phyloP scores from a whole-genome alignment of 2,113 vertebrate species.

The Corydoras maculifer region DNA sequence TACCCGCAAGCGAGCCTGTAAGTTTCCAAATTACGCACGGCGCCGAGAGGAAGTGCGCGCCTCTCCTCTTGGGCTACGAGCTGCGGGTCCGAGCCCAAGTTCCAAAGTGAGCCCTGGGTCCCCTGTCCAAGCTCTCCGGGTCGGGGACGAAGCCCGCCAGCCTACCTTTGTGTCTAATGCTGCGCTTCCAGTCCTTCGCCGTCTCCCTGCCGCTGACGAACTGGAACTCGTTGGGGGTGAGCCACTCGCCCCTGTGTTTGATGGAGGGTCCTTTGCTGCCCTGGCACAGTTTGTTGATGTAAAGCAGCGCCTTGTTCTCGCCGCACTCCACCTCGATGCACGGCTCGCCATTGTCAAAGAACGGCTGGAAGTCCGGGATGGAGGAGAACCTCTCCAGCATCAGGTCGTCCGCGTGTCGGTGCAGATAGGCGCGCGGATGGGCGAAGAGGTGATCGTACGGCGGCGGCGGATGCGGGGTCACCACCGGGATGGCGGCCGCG shows the following conservation, averaged over 20 bases:
- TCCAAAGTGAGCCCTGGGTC: too few relatives aligned
- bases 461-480: slow-evolving; percentile 82
- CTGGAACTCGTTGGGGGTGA: slow-evolving; percentile 97
- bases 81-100: too few relatives aligned
- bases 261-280: slow-evolving; percentile 96
- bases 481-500: slow-evolving; percentile 78
- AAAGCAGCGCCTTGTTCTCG: slow-evolving; percentile 92
- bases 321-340: slow-evolving; percentile 98
- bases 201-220: slow-evolving; percentile 98
- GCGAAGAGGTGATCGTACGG: slow-evolving; percentile 80
- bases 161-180: slow-evolving; percentile 93
- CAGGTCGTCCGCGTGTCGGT: slow-evolving; percentile 80
- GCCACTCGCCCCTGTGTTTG: slow-evolving; percentile 94
- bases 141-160: slow-evolving; percentile 40
- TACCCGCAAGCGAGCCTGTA: too few relatives aligned
- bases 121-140: too few relatives aligned
- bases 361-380: slow-evolving; percentile 89
- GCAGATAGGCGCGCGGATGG: slow-evolving; percentile 78
- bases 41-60: too few relatives aligned
- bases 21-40: too few relatives aligned
- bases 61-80: too few relatives aligned
- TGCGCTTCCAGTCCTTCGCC: slow-evolving; percentile 96
- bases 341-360: slow-evolving; percentile 91
- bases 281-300: slow-evolving; percentile 94
- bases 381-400: slow-evolving; percentile 87